Conservation (phyloP, 1,140 invertebrate genomes). For the Teleogryllus occipitalis region DNA sequence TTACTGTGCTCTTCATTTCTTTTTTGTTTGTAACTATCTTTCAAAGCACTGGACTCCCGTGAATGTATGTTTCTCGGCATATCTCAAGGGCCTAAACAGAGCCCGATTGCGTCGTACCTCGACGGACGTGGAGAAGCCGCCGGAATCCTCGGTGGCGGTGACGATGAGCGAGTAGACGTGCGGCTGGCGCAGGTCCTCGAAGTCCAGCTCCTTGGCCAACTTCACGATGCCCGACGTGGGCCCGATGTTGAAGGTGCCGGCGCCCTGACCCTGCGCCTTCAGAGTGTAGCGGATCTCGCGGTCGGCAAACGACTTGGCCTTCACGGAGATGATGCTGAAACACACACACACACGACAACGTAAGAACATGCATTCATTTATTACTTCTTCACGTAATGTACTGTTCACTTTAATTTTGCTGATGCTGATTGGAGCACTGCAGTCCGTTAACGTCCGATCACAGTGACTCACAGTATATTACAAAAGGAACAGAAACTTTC, state of each 20-base stretch:
- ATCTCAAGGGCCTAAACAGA: not conserved
- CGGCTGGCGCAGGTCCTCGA: slow-evolving; percentile 85
- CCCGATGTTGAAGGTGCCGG: slow-evolving; percentile 91
- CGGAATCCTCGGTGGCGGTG: slow-evolving; percentile 90
- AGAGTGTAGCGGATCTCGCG: slow-evolving; percentile 88
- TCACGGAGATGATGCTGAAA: slow-evolving; percentile 88
- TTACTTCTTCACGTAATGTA: too few relatives aligned
- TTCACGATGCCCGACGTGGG: slow-evolving; percentile 89
- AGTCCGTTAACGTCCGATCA: too few relatives aligned
- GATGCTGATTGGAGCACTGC: too few relatives aligned
- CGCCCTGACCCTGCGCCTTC: slow-evolving; percentile 87
- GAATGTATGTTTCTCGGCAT: not conserved
- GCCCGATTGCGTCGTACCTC: slow-evolving; percentile 52
- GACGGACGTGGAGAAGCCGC: slow-evolving; percentile 89
- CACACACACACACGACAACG: slow-evolving; percentile 10
- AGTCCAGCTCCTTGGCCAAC: slow-evolving; percentile 88
- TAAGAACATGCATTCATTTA: not conserved
- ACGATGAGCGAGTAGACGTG: slow-evolving; percentile 87
- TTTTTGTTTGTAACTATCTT: too few relatives aligned
- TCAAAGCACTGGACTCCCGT: too few relatives aligned
- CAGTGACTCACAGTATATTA: too few relatives aligned
- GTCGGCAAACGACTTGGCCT: slow-evolving; percentile 92
- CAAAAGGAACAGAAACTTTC: too few relatives aligned
- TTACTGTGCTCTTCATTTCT: too few relatives aligned
- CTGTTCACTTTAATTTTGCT: too few relatives aligned